phyloP scores from a whole-genome alignment of 2,113 vertebrate species.

The Pseudopodoces humilis region DNA sequence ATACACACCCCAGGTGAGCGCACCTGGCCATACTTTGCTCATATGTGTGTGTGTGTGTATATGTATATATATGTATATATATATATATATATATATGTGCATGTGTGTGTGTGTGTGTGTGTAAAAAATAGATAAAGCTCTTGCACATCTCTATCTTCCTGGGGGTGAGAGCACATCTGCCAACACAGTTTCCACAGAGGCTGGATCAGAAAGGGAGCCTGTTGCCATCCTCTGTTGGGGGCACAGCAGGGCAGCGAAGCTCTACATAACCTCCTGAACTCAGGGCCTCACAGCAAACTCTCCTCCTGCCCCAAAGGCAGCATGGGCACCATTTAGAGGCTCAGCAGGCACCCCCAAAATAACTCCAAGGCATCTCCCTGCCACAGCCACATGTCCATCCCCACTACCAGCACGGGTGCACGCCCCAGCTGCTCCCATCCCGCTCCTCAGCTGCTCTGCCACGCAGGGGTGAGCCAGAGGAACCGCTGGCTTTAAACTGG shows the following conservation, averaged over 20 bases:
- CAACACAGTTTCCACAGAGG: background rate
- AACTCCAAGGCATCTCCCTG: background rate
- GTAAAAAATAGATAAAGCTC: background rate
- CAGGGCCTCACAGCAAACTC: background rate
- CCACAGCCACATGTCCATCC: fast-evolving
- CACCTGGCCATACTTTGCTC: background rate
- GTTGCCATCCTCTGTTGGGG: fast-evolving
- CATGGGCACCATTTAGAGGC: background rate
- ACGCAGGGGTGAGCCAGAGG: fast-evolving
- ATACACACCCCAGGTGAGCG: fast-evolving
- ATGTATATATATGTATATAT: too few relatives aligned
- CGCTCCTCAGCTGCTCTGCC: background rate
- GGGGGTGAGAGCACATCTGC: fast-evolving
- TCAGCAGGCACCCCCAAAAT: background rate
- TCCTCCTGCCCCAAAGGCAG: background rate
- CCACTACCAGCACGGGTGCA: background rate
- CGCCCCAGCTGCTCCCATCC: fast-evolving
- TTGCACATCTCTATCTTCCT: fast-evolving
- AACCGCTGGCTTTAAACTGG: background rate
- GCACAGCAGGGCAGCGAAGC: background rate
- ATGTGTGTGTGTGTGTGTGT: too few relatives aligned
- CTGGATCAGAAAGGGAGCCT: background rate
- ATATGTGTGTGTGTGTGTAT: too few relatives aligned
- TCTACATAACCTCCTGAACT: background rate
- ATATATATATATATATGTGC: too few relatives aligned